Evolutionary conservation across 2,113 vertebrate species (phyloP), one percentile per base, ranked within the genome.

Genomic region (Halichoerus grypus): DNA sequence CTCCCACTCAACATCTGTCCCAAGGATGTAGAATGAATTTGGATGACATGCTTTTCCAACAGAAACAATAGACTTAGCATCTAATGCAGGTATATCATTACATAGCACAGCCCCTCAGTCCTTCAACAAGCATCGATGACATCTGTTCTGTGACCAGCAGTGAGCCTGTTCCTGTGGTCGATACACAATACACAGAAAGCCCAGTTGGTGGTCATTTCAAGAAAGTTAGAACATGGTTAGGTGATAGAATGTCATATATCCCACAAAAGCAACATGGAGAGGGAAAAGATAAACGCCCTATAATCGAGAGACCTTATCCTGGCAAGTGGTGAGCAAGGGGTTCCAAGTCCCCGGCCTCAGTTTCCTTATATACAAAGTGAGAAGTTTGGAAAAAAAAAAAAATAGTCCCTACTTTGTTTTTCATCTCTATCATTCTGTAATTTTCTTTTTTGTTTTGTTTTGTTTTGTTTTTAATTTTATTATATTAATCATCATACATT

Each of bases 51-150:
- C 7, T 28, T 2, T 33, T 77, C 59, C 4, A 9, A 87, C 7
- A 36, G 46, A 51, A 79, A 42, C 33, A 7, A 77, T 9, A 46
- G 36, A 22, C 4, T 19, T 36, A 36, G 46, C n/a, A 21, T 13
- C 22, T 1, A 16, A 24, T 3, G 26, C 55, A n/a, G 51, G 55
- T 5, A 4, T 28, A 28, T 83, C 8, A 8, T 39, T n/a, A 19
- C 7, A 6, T 31, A 21, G 42, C 12, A 2, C 6, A n/a, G 49
- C 28, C 5, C 39, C 19, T n/a, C 24, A 4, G 2, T 9, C 49
- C 57, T 51, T n/a, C 26, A 24, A 5, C 33, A 13, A 16, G 14
- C 55, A 26, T 33, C 10, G 31, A 31, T 39, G 21, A 51, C 31
- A 39, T 14, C 69, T 14, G 51, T 19, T 28, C 53, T 13, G 14